phyloP scores from a whole-genome alignment of 2,888 invertebrate genomes.

The Himalopsyche anomala region DNA sequence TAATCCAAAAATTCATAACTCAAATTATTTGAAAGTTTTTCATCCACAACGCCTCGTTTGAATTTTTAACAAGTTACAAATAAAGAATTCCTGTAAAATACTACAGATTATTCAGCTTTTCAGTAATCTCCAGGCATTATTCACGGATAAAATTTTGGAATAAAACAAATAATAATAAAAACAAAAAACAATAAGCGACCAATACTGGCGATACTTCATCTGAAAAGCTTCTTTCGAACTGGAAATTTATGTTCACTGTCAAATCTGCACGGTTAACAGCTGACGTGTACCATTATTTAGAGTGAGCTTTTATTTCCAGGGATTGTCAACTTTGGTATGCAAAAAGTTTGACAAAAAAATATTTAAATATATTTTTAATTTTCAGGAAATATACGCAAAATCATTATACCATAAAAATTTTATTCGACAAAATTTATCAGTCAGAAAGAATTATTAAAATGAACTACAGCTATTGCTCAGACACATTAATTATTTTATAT shows the following conservation, averaged over 20 bases:
- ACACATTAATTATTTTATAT: too few species aligned
- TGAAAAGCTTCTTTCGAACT: conserved; percentile 47
- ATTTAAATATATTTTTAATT: too few species aligned
- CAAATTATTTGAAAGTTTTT: not conserved
- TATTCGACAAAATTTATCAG: too few species aligned
- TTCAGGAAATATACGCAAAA: too few species aligned
- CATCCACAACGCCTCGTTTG: not conserved
- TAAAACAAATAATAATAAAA: conserved; percentile 31
- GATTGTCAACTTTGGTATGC: not conserved
- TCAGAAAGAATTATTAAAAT: too few species aligned
- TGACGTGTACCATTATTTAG: conserved; percentile 60
- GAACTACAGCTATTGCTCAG: too few species aligned
- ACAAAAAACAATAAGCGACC: conserved; percentile 36
- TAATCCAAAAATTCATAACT: too few species aligned
- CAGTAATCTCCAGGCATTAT: conserved; percentile 38
- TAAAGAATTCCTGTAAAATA: not conserved
- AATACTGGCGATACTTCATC: conserved; percentile 49
- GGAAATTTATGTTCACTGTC: conserved; percentile 59
- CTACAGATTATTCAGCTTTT: conserved; percentile 20
- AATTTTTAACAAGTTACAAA: not conserved
- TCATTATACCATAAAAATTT: too few species aligned
- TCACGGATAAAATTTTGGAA: conserved; percentile 10
- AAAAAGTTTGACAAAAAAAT: not conserved
- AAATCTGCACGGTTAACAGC: conserved; percentile 56
- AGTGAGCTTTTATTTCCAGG: conserved; percentile 55